These are phyloP conservation scores for Ceratina calcarata DNA, from an alignment of 1,140 invertebrate genomes.

Conservation along the genomic window DNA sequence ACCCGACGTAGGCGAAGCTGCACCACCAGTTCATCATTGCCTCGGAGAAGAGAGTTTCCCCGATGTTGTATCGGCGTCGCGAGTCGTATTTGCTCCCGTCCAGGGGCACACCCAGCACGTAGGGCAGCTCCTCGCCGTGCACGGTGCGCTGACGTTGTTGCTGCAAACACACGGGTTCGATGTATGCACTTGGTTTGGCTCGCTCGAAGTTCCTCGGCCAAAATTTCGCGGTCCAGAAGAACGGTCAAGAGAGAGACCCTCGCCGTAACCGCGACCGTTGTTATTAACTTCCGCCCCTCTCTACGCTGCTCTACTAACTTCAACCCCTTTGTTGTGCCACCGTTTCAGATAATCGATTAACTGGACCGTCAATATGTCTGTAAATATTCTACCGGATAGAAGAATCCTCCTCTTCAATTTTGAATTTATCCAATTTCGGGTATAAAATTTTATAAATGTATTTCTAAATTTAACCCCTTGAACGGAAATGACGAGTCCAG, in stretches of 20 bases:
- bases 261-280: constrained; percentile 6
- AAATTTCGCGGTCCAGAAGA: constrained; percentile 37
- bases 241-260: constrained; percentile 22
- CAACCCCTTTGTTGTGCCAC: neutral
- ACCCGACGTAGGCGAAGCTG: constrained; percentile 94
- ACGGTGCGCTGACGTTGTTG: constrained; percentile 80
- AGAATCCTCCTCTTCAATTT: no score
- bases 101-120: constrained; percentile 94
- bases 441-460: no score
- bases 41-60: constrained; percentile 90
- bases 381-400: no score
- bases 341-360: no score
- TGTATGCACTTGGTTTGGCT: constrained; percentile 17
- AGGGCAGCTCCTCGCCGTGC: constrained; percentile 94
- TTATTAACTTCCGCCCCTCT: constrained; percentile 34
- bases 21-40: constrained; percentile 93
- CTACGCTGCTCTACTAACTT: neutral
- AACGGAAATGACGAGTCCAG: no score
- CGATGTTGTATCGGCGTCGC: constrained; percentile 85
- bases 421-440: no score
- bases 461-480: no score
- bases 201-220: constrained; percentile 21
- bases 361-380: no score
- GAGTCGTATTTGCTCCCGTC: constrained; percentile 88
- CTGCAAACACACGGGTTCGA: constrained; percentile 61